phyloP scores from a whole-genome alignment of 2,888 invertebrate genomes.

The Parnassius glacialis region DNA sequence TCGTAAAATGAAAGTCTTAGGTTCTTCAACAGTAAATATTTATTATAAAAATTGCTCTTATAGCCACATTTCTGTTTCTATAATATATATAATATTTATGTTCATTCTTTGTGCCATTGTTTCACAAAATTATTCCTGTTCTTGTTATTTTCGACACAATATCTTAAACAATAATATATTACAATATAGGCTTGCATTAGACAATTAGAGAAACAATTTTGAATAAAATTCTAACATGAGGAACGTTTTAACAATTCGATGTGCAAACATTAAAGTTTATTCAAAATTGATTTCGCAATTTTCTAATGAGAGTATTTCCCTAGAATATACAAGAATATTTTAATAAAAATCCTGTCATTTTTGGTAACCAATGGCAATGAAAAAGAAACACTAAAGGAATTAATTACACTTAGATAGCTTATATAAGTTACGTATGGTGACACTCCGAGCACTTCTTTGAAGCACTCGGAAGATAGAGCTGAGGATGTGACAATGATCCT shows the following conservation, averaged over 20 bases:
- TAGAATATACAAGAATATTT: slow-evolving; percentile 77
- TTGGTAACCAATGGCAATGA: slow-evolving; percentile 80
- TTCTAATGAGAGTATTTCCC: slow-evolving; percentile 70
- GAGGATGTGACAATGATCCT: slow-evolving; percentile 57
- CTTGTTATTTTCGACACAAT: slow-evolving; percentile 79
- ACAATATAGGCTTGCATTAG: slow-evolving; percentile 76
- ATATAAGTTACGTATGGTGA: slow-evolving; percentile 74
- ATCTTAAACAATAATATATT: slow-evolving; percentile 77
- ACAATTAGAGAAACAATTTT: slow-evolving; percentile 66
- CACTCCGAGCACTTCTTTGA: slow-evolving; percentile 61
- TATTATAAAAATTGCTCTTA: slow-evolving; percentile 82
- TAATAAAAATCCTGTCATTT: slow-evolving; percentile 77
- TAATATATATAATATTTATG: slow-evolving; percentile 79
- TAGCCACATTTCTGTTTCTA: slow-evolving; percentile 80
- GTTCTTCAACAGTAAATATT: slow-evolving; percentile 81
- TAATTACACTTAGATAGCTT: slow-evolving; percentile 66
- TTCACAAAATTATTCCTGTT: slow-evolving; percentile 81
- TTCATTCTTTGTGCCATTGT: slow-evolving; percentile 81
- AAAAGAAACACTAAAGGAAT: slow-evolving; percentile 39
- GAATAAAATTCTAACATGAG: slow-evolving; percentile 63
- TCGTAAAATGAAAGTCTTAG: slow-evolving; percentile 57
- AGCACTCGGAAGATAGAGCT: slow-evolving; percentile 50
- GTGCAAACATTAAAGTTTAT: slow-evolving; percentile 58
- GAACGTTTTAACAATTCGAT: slow-evolving; percentile 78
- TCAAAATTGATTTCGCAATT: slow-evolving; percentile 65